phyloP scores from a whole-genome alignment of 1,140 invertebrate genomes.

The Aphaenogaster rudis region DNA sequence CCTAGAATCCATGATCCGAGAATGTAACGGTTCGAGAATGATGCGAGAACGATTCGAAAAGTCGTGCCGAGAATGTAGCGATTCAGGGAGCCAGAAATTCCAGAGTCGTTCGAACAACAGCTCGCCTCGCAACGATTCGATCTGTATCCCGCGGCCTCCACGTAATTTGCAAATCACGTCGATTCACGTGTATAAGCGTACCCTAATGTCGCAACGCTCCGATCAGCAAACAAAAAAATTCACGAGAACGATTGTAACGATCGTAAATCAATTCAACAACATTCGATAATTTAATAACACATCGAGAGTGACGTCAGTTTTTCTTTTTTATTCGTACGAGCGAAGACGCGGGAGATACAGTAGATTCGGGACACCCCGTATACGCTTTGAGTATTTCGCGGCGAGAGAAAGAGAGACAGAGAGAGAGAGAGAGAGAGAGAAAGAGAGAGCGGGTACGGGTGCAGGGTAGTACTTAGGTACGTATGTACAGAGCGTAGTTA shows the following conservation, averaged over 20 bases:
- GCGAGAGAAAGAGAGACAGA: conserved; percentile 45
- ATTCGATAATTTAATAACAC: neutral
- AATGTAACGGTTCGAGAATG: conserved; percentile 54
- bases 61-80: conserved; percentile 42
- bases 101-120: neutral
- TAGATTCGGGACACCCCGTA: conserved; percentile 38
- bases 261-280: neutral
- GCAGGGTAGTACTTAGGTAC: conserved; percentile 72
- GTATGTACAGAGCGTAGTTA: conserved; percentile 77
- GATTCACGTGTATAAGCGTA: neutral
- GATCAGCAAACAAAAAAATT: neutral
- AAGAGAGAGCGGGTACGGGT: conserved; percentile 50
- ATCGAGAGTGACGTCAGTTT: neutral
- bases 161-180: neutral
- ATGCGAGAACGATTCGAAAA: conserved; percentile 49
- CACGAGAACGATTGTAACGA: neutral
- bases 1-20: conserved; percentile 59
- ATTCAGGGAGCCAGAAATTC: conserved; percentile 36
- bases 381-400: conserved; percentile 41
- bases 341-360: neutral
- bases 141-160: neutral
- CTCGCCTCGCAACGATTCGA: neutral
- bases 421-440: conserved; percentile 40
- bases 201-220: neutral
- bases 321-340: neutral